Conservation (phyloP, 2,888 invertebrate species). For the Balanococcus diminutus region DNA sequence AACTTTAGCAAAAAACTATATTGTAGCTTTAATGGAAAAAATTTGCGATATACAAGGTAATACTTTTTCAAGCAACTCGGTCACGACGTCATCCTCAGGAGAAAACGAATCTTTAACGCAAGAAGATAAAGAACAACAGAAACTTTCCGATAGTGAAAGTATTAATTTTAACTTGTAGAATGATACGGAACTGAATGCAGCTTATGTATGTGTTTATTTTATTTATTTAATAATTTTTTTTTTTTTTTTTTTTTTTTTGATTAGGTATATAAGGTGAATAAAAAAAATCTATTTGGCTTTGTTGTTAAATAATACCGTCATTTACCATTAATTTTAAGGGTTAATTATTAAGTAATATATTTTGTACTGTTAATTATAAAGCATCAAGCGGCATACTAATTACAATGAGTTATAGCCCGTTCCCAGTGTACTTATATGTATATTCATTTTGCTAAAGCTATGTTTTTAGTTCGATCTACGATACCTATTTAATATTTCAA, state of each 20-base stretch:
- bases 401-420: not conserved
- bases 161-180: constrained; percentile 36
- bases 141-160: constrained; percentile 47
- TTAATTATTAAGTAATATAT: not conserved
- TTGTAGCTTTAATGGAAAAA: constrained; percentile 80
- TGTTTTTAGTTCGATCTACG: not conserved
- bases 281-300: constrained; percentile 32
- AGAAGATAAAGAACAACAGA: constrained; percentile 48
- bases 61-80: not conserved
- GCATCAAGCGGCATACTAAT: not conserved
- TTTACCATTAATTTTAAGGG: constrained; percentile 35
- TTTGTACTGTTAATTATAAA: not conserved
- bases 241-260: no score
- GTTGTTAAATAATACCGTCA: constrained; percentile 15
- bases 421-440: constrained; percentile 2
- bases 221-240: no score
- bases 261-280: not conserved
- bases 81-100: constrained; percentile 43
- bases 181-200: constrained; percentile 11
- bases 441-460: constrained; percentile 28
- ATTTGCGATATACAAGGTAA: constrained; percentile 71
- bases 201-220: constrained; percentile 17
- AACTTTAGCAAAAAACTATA: constrained; percentile 81
- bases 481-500: not conserved
- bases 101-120: constrained; percentile 48